Base-by-base conservation (phyloP, 1,140 invertebrate species). In the Cydia strobilella region DNA sequence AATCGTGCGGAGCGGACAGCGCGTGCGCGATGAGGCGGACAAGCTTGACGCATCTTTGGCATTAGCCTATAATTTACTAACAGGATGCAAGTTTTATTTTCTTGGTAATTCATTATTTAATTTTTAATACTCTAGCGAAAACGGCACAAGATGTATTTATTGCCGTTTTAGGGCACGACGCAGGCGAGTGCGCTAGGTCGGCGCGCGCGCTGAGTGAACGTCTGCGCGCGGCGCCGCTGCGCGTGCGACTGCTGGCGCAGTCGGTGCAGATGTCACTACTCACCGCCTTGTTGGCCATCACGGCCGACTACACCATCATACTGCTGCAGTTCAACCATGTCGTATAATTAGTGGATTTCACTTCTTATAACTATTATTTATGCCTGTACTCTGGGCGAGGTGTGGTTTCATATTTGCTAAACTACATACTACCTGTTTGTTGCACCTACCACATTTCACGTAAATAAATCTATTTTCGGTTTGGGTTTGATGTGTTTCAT, bases 271-370 rank as follows among this genome's bases (percentile, higher is more conserved):
- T 63, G 62, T 13, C 62, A 25, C 62, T 63, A 10, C 62, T 63
- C 9, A 27, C 62, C n/a, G 23, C 20, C 2, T 10, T 63, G 20
- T 3, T 63, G 7, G 10, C 25, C 62, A 25, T 63, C 62, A 15
- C n/a, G 0, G 9, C 25, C 12, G 4, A 63, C 62, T 63, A 63
- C 25, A 63, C 20, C 7, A 27, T 63, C 25, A 27, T 63, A 12
- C 62, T 63, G 23, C 23, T 63, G 23, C 62, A 63, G 62, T 63
- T 63, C 23, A 63, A 63, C 62, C 62, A 63, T 27, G 62, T 63
- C 9, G 20, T 63, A 25, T 63, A 63, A 23, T 48, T 3, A 3
- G 2, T 15, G 10, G 0, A 15, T 15, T 15, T 48, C 2, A 48
- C 6, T 13, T 48, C n/a, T n/a, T n/a, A n/a, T n/a, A n/a, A 4